Percentiles rank a stretch among this genome's conserved stretches.
These are phyloP conservation scores for Labeo calbasu DNA, from an alignment of 2,797 vertebrate species.

Conservation along the genomic window DNA sequence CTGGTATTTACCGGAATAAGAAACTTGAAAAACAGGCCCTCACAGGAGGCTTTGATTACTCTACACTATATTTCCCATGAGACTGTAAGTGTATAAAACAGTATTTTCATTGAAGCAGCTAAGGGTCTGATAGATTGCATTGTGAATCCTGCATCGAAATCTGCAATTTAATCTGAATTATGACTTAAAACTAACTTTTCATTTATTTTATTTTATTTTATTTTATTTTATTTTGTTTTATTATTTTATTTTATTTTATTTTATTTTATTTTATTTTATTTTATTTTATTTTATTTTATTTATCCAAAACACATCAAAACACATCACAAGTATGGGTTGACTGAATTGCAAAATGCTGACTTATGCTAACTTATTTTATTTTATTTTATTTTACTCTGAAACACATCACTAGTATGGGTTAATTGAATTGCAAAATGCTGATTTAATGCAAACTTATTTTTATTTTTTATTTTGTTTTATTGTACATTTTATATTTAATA, in stretches of 20 bases:
- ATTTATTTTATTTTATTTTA: neutral
- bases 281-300: too few species aligned
- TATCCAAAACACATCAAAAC: too few species aligned
- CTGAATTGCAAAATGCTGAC: too few species aligned
- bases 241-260: too few species aligned
- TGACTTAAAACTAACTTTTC: neutral
- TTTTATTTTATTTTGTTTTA: neutral
- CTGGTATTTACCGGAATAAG: constrained; percentile 20
- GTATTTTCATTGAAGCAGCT: neutral
- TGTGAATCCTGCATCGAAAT: neutral
- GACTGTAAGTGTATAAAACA: neutral
- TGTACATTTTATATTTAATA: too few species aligned
- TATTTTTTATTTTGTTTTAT: too few species aligned
- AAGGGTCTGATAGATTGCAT: neutral
- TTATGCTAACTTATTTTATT: too few species aligned
- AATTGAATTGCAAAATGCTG: too few species aligned
- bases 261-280: too few species aligned
- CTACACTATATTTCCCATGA: neutral
- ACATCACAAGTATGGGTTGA: too few species aligned
- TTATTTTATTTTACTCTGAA: too few species aligned
- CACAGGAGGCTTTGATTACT: constrained; percentile 23
- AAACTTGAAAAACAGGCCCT: constrained; percentile 6
- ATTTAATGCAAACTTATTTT: neutral
- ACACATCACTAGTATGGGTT: too few species aligned
- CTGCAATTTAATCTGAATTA: neutral